Conservation (phyloP, 2,113 vertebrate species). For the Panurus biarmicus region DNA sequence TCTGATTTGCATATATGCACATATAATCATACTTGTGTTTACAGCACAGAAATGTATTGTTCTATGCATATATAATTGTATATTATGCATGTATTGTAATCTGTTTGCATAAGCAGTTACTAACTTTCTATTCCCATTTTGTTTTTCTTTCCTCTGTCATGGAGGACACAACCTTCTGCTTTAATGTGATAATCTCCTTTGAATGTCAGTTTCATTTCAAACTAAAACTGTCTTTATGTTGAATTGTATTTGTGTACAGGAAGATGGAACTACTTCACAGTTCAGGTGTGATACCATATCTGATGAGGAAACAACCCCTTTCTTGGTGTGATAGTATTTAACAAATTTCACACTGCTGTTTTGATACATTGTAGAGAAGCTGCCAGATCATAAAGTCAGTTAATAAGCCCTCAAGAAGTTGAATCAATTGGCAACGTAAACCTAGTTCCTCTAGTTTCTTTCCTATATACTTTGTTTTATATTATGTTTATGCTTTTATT, state of each 20-base stretch:
- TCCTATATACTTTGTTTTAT: not conserved
- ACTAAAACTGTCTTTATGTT: not conserved
- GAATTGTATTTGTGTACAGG: conserved; percentile 26
- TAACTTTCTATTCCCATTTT: not conserved
- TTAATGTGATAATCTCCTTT: not conserved
- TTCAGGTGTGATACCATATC: not conserved
- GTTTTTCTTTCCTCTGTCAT: not conserved
- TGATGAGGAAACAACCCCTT: not conserved
- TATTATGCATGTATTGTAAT: not conserved
- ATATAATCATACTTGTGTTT: not conserved
- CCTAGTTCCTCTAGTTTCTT: not conserved
- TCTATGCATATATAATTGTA: not conserved
- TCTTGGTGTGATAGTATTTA: not conserved
- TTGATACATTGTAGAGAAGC: not conserved
- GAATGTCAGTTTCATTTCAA: not conserved
- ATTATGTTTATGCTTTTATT: not conserved
- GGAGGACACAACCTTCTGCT: not conserved
- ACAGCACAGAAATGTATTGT: not conserved
- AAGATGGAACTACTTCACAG: not conserved
- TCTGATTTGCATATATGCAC: conserved; percentile 1
- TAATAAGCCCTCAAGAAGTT: not conserved
- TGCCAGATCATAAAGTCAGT: not conserved
- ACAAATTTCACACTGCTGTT: not conserved
- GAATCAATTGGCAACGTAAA: not conserved
- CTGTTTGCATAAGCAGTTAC: not conserved